Evolutionary conservation across 2,888 invertebrate genomes (phyloP).

Genomic region (Xestia rhomboidea): DNA sequence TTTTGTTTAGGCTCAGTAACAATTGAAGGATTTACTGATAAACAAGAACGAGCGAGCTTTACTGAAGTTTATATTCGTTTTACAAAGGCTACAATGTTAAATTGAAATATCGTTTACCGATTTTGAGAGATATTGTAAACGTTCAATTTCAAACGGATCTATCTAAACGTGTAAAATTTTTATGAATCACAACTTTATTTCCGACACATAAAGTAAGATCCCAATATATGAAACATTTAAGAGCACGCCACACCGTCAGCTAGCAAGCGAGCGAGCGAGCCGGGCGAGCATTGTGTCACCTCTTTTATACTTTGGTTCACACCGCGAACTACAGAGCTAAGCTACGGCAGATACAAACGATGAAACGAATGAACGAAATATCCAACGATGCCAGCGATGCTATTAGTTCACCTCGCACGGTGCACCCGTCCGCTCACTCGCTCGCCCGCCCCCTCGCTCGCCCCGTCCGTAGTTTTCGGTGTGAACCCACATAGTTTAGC

Average conservation of each 20-base stretch:
- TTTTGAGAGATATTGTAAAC: slow-evolving; percentile 11
- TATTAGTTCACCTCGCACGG: too few relatives aligned
- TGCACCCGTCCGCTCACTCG: too few relatives aligned
- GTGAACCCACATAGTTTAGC: too few relatives aligned
- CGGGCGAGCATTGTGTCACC: too few relatives aligned
- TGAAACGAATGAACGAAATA: too few relatives aligned
- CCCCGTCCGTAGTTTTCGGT: too few relatives aligned
- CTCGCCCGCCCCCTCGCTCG: too few relatives aligned
- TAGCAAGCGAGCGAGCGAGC: too few relatives aligned
- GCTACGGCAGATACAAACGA: too few relatives aligned
- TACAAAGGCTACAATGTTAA: slow-evolving; percentile 1
- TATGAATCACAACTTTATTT: slow-evolving; percentile 23
- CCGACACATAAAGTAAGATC: slow-evolving; percentile 10
- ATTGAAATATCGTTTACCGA: slow-evolving; percentile 26
- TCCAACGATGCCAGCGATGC: too few relatives aligned
- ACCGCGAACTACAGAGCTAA: too few relatives aligned
- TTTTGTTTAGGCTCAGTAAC: slow-evolving; percentile 53
- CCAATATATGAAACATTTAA: slow-evolving; percentile 48
- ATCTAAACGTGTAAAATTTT: neutral
- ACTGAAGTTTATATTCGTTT: slow-evolving; percentile 32
- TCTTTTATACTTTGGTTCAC: too few relatives aligned
- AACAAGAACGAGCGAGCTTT: slow-evolving; percentile 33
- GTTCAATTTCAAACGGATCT: slow-evolving; percentile 1
- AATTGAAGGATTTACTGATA: slow-evolving; percentile 55
- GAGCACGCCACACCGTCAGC: neutral